Conservation (phyloP, 2,113 vertebrate genomes). For the Proteles cristata region DNA sequence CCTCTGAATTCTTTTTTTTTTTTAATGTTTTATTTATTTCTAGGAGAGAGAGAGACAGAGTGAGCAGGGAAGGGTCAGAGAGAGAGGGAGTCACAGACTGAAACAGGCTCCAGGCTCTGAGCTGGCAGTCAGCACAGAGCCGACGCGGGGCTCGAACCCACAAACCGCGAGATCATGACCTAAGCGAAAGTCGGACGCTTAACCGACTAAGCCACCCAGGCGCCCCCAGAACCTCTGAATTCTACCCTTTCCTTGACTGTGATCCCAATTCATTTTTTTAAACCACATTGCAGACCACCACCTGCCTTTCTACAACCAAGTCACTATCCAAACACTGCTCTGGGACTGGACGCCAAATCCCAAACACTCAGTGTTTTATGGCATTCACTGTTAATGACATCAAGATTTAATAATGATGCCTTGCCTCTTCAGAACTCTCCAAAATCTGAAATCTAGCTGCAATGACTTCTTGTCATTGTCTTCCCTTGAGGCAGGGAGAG, state of each 20-base stretch:
- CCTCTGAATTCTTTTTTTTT: not conserved
- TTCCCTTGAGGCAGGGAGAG: not conserved
- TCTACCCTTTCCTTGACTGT: not conserved
- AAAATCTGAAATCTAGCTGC: not conserved
- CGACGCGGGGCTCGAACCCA: too few species aligned
- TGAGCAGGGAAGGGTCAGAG: too few species aligned
- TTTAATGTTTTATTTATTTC: too few species aligned
- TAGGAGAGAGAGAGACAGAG: too few species aligned
- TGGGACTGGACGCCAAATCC: not conserved
- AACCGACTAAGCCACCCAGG: too few species aligned
- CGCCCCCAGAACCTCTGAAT: not conserved
- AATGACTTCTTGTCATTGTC: not conserved
- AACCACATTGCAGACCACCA: not conserved
- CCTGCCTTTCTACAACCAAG: not conserved
- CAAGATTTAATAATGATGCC: not conserved
- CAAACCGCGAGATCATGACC: too few species aligned
- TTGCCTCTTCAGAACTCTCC: not conserved
- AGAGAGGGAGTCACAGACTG: too few species aligned
- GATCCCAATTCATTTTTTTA: not conserved
- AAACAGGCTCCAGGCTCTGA: too few species aligned
- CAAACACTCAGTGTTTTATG: not conserved
- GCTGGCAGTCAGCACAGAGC: too few species aligned
- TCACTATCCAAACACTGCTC: not conserved
- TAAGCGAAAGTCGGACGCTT: too few species aligned
- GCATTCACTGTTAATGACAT: not conserved